Percentiles rank a stretch among this genome's conserved stretches.
phyloP scores from a whole-genome alignment of 2,113 vertebrate genomes.

The Elaphurus davidianus region DNA sequence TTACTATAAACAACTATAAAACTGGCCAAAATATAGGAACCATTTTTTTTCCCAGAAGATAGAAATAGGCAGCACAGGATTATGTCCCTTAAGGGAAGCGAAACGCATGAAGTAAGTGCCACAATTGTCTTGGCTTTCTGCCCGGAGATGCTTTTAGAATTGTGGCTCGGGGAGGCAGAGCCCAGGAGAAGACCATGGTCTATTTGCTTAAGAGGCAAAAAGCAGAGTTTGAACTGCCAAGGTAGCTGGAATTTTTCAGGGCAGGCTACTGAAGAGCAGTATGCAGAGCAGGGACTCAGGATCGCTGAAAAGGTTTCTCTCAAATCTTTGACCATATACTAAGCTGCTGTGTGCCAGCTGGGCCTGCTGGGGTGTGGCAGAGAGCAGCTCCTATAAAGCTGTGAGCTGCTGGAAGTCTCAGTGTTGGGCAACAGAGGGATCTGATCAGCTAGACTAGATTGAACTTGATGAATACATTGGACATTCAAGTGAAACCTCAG shows the following conservation, averaged over 20 bases:
- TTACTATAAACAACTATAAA: not conserved
- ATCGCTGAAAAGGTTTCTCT: not conserved
- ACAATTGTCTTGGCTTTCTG: not conserved
- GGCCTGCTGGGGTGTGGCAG: not conserved
- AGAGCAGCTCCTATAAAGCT: not conserved
- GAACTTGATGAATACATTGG: not conserved
- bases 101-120: not conserved
- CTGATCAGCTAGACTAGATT: not conserved
- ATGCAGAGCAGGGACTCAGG: not conserved
- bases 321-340: not conserved
- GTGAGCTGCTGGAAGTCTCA: not conserved
- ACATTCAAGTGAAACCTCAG: not conserved
- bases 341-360: not conserved
- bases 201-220: not conserved
- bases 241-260: not conserved
- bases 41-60: not conserved
- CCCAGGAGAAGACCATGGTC: not conserved
- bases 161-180: not conserved
- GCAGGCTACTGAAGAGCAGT: not conserved
- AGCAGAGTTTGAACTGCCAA: not conserved
- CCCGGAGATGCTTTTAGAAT: not conserved
- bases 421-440: not conserved
- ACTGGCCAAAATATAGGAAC: not conserved
- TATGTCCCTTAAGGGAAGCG: not conserved
- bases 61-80: not conserved